phyloP scores from a whole-genome alignment of 2,113 vertebrate genomes.

The Trochalopteron elliotii region DNA sequence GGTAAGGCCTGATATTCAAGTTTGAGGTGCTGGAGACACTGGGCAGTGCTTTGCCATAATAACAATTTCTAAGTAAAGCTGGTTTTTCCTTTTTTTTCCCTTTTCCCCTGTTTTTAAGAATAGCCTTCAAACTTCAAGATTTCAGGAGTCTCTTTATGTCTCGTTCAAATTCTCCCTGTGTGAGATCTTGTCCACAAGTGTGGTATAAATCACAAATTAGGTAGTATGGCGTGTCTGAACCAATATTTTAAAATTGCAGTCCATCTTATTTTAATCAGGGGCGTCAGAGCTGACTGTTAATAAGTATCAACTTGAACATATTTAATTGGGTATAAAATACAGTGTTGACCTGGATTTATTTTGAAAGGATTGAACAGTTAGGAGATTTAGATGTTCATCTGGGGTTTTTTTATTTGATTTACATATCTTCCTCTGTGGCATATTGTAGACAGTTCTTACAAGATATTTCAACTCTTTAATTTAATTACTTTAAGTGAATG shows the following conservation, averaged over 20 bases:
- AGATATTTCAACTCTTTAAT: background rate
- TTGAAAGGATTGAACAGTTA: background rate
- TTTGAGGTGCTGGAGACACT: background rate
- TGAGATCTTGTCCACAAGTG: background rate
- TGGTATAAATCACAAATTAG: background rate
- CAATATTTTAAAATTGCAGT: background rate
- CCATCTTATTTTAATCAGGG: background rate
- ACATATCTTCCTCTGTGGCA: background rate
- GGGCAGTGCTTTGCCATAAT: background rate
- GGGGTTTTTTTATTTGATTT: background rate
- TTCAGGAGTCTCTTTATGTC: background rate
- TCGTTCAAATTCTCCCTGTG: rapidly evolving
- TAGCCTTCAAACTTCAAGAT: background rate
- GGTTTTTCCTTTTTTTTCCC: rapidly evolving
- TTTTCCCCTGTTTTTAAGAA: background rate
- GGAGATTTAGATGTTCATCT: background rate
- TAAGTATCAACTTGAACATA: background rate
- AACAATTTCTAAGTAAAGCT: background rate
- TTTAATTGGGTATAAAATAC: background rate
- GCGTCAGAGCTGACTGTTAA: background rate
- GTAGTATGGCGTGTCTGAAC: background rate
- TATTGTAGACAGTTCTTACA: background rate
- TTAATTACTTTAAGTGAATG: background rate
- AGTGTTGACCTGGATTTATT: background rate
- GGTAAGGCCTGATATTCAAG: background rate